Base-by-base conservation (phyloP, 2,888 invertebrate genomes). In the Conus canariensis region DNA sequence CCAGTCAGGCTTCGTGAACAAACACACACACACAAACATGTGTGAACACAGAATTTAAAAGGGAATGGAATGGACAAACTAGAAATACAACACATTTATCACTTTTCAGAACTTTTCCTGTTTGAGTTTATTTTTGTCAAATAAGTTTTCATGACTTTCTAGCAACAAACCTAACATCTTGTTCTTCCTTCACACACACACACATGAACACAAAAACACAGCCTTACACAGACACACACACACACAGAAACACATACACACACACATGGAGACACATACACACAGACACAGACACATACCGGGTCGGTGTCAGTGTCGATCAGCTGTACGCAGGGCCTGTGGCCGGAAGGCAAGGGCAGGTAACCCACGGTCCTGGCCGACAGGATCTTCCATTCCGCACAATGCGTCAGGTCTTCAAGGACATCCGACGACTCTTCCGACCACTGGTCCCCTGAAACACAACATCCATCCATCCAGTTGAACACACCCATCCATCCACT, bases 311-410 rank as follows among this genome's bases (percentile, higher is more conserved):
- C 97, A 82, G 97, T 97, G 95, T 98, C 98, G 93, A 97, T 98
- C n/a, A 99, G 96, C 95, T 98, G 98, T 89, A 99, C 97, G 91
- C 98, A 98, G 77, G 98, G 98, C 93, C 98, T 97, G 91, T 92
- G 89, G 88, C 97, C 97, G 93, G 92, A 90, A 89, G 92, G 58
- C 30, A 96, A 93, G 30, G 97, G 88, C 77, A 93, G 97, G 95
- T 98, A 98, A 0, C 97, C 97, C 90, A 97, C 97, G 30, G 98
- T 98, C 93, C 97, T 97, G 0, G 98, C 98, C 88, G 97, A 97
- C 0, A 99, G 95, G 8, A 97, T 97, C 95, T 98, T 98, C 98
- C 98, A 99, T 94, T 98, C 97, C 10, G 97, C 96, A 90, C 95
- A 94, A 92, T 96, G 95, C 0, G 96, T 96, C 87, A 96, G 91